Evolutionary conservation across 2,113 vertebrate species (phyloP), one percentile per base, ranked within the genome.

Genomic region (Ameiurus melas): DNA sequence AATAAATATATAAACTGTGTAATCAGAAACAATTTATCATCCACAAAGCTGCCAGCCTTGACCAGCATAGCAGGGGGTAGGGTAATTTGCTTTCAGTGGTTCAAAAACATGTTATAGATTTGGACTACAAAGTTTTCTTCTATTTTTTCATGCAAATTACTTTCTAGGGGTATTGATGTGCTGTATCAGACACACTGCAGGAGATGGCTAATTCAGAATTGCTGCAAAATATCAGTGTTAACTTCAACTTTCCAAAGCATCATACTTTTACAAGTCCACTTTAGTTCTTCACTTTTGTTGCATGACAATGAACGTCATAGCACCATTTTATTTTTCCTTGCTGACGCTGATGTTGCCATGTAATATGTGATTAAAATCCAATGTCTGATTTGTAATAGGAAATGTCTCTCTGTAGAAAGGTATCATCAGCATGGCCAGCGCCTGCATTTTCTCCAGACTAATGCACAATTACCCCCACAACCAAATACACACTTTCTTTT

Each of bases 1-100:
- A 80, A 91, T 92, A 92, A 90, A 92, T 92, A 92, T 90, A 88
- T 89, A 88, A 92, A 91, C 86, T 85, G 64, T 90, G 80, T 87
- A 58, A 90, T 86, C 89, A 88, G 78, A 79, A 82, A 88, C 86
- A 84, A 84, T 90, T 90, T 86, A 87, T 88, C 86, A 88, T 84
- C 60, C 36, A 36, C 85, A 87, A 85, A 87, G 83, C 43, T 71
- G 64, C 87, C 55, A 78, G 90, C 87, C 80, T 75, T 83, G 87
- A 87, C 79, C 66, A 79, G 30, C 6, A 8, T 70, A 87, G 83
- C 77, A 86, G 36, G 86, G 79, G 84, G 71, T 82, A 80, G 70
- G 85, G 17, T 90, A 83, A 90, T 91, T 90, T 90, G 87, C 83
- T 87, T 87, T 87, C 62, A 22, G 9, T 20, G 60, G 53, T 85